Evolutionary conservation across 2,888 invertebrate genomes (phyloP).

Genomic region (Danaus chrysippus): DNA sequence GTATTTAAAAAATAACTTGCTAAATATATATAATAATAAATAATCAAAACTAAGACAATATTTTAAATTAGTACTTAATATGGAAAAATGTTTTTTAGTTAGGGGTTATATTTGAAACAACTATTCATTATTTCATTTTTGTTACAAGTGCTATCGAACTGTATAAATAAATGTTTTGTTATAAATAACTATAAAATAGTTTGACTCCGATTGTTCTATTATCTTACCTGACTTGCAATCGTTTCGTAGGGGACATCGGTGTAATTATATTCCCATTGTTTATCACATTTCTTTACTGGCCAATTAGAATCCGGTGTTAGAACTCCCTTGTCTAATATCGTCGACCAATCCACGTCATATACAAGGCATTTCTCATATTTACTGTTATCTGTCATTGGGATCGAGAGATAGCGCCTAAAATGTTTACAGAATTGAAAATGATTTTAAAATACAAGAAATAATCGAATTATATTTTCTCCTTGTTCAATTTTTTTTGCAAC

Average conservation of each 20-base stretch:
- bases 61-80: too few species aligned
- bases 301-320: constrained; percentile 49
- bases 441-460: neutral
- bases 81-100: too few species aligned
- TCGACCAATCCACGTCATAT: constrained; percentile 61
- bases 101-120: too few species aligned
- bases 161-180: too few species aligned
- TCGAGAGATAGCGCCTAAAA: constrained; percentile 62
- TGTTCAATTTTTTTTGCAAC: too few species aligned
- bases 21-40: too few species aligned
- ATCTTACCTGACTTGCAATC: constrained; percentile 60
- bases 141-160: too few species aligned
- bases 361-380: constrained; percentile 57
- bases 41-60: too few species aligned
- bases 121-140: too few species aligned
- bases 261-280: constrained; percentile 63
- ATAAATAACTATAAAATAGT: too few species aligned
- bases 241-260: constrained; percentile 68
- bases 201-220: neutral
- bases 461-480: neutral
- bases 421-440: constrained; percentile 8
- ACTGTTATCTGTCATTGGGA: constrained; percentile 42
- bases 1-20: too few species aligned
- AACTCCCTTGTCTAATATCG: constrained; percentile 44
- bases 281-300: constrained; percentile 55